phyloP scores from a whole-genome alignment of 1,140 invertebrate genomes.

The Drosophila punjabiensis region DNA sequence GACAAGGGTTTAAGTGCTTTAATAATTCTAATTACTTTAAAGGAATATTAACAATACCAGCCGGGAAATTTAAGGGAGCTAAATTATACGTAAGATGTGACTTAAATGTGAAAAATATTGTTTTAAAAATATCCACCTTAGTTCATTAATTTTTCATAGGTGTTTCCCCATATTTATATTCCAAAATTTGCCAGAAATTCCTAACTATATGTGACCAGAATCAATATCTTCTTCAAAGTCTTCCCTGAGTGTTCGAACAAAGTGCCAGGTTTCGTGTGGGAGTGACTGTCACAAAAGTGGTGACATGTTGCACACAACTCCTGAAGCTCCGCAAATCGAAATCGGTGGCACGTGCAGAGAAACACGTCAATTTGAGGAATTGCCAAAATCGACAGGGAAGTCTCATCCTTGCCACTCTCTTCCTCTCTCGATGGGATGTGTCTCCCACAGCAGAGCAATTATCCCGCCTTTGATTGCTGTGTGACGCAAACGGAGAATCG shows the following conservation, averaged over 20 bases:
- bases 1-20: neutral
- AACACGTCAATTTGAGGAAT: constrained; percentile 34
- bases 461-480: constrained; percentile 33
- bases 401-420: neutral
- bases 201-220: neutral
- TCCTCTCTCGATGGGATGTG: neutral
- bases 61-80: too few relatives aligned
- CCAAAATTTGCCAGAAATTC: neutral
- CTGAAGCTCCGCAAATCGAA: neutral
- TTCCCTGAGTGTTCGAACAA: neutral
- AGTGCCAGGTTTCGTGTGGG: neutral
- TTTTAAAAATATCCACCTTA: too few relatives aligned
- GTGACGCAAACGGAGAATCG: constrained; percentile 47
- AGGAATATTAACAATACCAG: too few relatives aligned
- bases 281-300: constrained; percentile 1
- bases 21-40: neutral
- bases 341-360: constrained; percentile 34
- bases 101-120: too few relatives aligned
- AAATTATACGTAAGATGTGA: too few relatives aligned
- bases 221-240: neutral
- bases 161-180: neutral
- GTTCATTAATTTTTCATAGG: neutral
- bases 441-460: constrained; percentile 23
- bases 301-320: neutral
- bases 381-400: constrained; percentile 8